Percentiles rank a stretch among this genome's conserved stretches.
Evolutionary conservation across 2,888 invertebrate species (phyloP).

Genomic region (Philopedon plagiatum): DNA sequence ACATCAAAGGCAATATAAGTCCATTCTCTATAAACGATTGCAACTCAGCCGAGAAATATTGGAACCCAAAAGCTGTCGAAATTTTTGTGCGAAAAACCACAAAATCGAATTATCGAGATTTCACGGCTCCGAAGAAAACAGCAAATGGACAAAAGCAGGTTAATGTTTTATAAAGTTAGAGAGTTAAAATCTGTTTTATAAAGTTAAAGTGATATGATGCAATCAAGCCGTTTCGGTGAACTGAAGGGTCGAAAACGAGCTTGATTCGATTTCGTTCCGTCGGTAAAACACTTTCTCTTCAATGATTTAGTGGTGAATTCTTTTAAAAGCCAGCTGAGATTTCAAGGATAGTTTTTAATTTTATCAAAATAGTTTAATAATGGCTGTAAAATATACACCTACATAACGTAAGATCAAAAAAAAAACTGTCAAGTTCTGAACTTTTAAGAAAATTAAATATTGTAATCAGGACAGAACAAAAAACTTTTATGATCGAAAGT

Average conservation of each 20-base stretch:
- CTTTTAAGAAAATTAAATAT: too few species aligned
- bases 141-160: conserved; percentile 61
- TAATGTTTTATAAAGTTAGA: conserved; percentile 63
- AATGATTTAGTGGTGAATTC: not conserved
- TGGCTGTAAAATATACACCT: too few species aligned
- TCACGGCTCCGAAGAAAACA: conserved; percentile 59
- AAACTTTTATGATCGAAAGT: too few species aligned
- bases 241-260: conserved; percentile 41
- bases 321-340: not conserved
- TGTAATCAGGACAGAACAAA: too few species aligned
- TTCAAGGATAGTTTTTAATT: too few species aligned
- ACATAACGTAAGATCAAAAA: too few species aligned
- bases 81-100: conserved; percentile 19
- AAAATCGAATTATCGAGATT: conserved; percentile 52
- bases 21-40: too few species aligned
- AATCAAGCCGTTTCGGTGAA: conserved; percentile 55
- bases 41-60: too few species aligned
- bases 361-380: too few species aligned
- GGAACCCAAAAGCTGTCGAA: not conserved
- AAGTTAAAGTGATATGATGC: conserved; percentile 61
- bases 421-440: too few species aligned
- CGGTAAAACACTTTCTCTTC: conserved; percentile 33
- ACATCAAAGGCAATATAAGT: too few species aligned
- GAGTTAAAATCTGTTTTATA: conserved; percentile 50
- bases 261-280: conserved; percentile 42